phyloP scores from a whole-genome alignment of 2,888 invertebrate species.

The Nephrocerus scutellatus region DNA sequence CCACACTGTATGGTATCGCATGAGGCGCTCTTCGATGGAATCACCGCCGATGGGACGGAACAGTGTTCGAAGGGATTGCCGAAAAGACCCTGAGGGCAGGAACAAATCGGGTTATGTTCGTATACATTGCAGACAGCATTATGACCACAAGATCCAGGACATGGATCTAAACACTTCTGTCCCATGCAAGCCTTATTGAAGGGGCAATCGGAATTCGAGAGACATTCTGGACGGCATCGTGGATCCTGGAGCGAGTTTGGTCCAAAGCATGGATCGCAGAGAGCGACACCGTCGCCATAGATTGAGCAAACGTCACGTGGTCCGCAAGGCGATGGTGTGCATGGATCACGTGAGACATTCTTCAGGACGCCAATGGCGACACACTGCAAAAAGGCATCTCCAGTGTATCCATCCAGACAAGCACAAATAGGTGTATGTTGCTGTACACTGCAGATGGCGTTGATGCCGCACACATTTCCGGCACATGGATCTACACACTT shows the following conservation, averaged over 20 bases:
- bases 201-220: constrained; percentile 72
- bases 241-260: constrained; percentile 62
- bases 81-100: constrained; percentile 58
- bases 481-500: constrained; percentile 70
- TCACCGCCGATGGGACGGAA: constrained; percentile 49
- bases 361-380: constrained; percentile 51
- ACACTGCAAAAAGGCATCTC: constrained; percentile 74
- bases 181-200: constrained; percentile 69
- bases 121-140: constrained; percentile 65
- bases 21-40: constrained; percentile 44
- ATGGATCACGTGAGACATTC: constrained; percentile 61
- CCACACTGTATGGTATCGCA: constrained; percentile 68
- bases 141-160: constrained; percentile 71
- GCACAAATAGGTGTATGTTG: constrained; percentile 78
- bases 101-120: constrained; percentile 66
- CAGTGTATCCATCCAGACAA: constrained; percentile 70
- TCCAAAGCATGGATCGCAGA: constrained; percentile 71
- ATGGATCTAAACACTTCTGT: constrained; percentile 69
- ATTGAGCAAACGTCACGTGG: constrained; percentile 60
- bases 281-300: constrained; percentile 67
- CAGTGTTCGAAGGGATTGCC: constrained; percentile 77
- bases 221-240: constrained; percentile 74
- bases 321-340: constrained; percentile 72
- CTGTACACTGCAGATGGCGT: constrained; percentile 70
- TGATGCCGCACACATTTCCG: constrained; percentile 68